Conservation (phyloP, 2,888 invertebrate species). For the Gibbula magus region DNA sequence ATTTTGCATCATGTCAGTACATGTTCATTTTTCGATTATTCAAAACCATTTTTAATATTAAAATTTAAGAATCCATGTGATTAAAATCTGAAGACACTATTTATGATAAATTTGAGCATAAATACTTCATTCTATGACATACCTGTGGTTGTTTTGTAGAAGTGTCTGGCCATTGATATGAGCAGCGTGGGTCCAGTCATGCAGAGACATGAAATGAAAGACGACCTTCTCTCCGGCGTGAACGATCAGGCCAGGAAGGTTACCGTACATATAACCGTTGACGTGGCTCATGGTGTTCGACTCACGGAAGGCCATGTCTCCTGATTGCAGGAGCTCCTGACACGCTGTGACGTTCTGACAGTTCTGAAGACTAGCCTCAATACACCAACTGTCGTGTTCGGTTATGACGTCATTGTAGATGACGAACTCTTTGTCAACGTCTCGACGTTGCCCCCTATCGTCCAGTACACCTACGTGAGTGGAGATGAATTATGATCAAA, state of each 20-base stretch:
- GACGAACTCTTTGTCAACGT: conserved; percentile 30
- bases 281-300: conserved; percentile 44
- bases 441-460: conserved; percentile 10
- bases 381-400: conserved; percentile 31
- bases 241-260: conserved; percentile 47
- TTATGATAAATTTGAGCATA: too few species aligned
- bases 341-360: conserved; percentile 39
- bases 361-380: conserved; percentile 21
- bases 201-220: conserved; percentile 24
- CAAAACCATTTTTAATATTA: too few species aligned
- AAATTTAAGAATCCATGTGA: too few species aligned
- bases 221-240: conserved; percentile 46
- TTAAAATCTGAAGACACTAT: too few species aligned
- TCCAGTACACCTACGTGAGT: conserved; percentile 20
- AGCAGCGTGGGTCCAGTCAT: conserved; percentile 47
- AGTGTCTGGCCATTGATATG: conserved; percentile 56
- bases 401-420: conserved; percentile 27
- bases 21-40: too few species aligned
- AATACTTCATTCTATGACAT: too few species aligned
- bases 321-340: conserved; percentile 33
- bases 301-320: conserved; percentile 43
- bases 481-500: too few species aligned
- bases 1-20: too few species aligned
- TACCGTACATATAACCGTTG: conserved; percentile 53
- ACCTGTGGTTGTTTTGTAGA: conserved; percentile 32